Evolutionary conservation across 2,888 invertebrate species (phyloP).

Genomic region (Sympetrum striolatum): DNA sequence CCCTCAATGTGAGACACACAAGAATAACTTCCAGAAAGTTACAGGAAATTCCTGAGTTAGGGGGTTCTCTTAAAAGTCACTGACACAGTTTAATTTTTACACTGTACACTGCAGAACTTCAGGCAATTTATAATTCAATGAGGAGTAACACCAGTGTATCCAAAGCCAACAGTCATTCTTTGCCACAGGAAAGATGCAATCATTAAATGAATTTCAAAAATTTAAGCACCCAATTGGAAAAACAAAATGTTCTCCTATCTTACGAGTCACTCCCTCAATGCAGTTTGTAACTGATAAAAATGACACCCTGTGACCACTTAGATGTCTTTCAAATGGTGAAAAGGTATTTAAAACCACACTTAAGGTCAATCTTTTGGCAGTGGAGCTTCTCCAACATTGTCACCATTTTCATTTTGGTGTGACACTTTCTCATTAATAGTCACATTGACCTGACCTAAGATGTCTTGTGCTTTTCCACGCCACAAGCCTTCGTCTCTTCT

Average conservation of each 20-base stretch:
- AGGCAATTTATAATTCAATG: background rate
- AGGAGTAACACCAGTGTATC: conserved; percentile 14
- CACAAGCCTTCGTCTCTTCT: conserved; percentile 20
- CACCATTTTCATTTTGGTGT: background rate
- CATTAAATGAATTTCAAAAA: conserved; percentile 15
- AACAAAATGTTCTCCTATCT: conserved; percentile 25
- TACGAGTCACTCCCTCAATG: background rate
- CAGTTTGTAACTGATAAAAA: background rate
- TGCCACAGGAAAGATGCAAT: conserved; percentile 41
- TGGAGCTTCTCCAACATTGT: background rate
- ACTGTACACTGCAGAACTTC: background rate
- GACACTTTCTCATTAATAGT: background rate
- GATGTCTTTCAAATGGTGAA: background rate
- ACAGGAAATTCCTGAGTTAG: conserved; percentile 27
- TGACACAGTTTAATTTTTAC: background rate
- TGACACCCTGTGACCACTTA: background rate
- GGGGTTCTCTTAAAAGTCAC: background rate
- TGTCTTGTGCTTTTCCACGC: conserved; percentile 22
- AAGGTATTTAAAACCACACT: background rate
- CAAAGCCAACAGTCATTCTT: background rate
- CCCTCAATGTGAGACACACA: conserved; percentile 25
- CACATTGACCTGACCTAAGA: background rate
- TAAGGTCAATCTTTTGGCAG: background rate
- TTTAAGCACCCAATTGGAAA: conserved; percentile 2
- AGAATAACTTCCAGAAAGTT: conserved; percentile 6